phyloP scores from a whole-genome alignment of 2,113 vertebrate species.

The Sander lucioperca region DNA sequence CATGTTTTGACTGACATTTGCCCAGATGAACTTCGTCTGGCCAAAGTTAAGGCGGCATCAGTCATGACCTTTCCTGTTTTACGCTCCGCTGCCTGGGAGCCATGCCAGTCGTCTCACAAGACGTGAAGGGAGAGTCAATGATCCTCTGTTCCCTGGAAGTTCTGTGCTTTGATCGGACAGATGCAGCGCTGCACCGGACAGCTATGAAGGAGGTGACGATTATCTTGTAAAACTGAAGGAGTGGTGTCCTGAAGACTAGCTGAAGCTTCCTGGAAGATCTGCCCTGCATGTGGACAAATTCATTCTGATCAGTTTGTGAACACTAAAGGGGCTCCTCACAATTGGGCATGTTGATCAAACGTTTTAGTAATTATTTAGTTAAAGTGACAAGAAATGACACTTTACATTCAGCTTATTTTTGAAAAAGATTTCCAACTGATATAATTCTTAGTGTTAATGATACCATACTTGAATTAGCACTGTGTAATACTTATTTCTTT shows the following conservation, averaged over 20 bases:
- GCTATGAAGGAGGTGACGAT: not conserved
- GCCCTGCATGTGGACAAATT: not conserved
- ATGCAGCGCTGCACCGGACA: not conserved
- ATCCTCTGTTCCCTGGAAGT: conserved; percentile 14
- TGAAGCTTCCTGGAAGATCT: not conserved
- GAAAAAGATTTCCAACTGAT: not conserved
- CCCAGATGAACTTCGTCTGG: not conserved
- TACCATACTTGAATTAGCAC: not conserved
- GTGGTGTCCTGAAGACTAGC: not conserved
- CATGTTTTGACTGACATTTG: not conserved
- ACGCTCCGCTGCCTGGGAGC: conserved; percentile 15
- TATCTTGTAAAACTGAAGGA: not conserved
- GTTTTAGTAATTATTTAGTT: not conserved
- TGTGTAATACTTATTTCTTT: not conserved
- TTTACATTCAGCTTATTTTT: not conserved
- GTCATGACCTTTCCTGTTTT: conserved; percentile 11
- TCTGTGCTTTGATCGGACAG: conserved; percentile 16
- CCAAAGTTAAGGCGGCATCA: not conserved
- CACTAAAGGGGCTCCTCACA: not conserved
- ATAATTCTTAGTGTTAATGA: not conserved
- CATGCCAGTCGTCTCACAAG: not conserved
- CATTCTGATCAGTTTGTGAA: not conserved
- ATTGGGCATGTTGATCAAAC: not conserved
- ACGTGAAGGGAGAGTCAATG: conserved; percentile 23
- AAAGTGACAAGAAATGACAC: not conserved